Base-by-base conservation (phyloP, 2,888 invertebrate genomes). In the Lasioglossum zephyrum region DNA sequence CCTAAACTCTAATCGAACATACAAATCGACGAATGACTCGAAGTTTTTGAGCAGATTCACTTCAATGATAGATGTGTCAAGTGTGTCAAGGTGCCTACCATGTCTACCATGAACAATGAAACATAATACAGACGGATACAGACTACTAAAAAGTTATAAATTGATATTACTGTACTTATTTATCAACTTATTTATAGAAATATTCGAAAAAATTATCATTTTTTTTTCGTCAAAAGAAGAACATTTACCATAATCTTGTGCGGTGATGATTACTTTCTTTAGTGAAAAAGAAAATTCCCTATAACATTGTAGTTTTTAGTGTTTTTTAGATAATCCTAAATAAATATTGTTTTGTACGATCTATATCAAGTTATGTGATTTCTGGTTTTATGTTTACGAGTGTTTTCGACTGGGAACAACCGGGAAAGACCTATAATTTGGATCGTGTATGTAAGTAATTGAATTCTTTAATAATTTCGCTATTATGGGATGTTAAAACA, bases 21-120 rank as follows among this genome's bases (percentile, higher is more conserved):
- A 79, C 70, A 79, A 88, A 77, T 77, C 47, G 63, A 82, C 81
- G 92, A 92, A 94, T 94, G 94, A 94, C 94, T 94, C 90, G 92
- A 92, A 89, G 85, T 89, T 94, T 94, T 94, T 89, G 86, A 88
- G 79, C 74, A 75, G 70, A 75, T 69, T 79, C 70, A 63, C 47
- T 79, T 49, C 31, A 60, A 39, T 49, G 66, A 53, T 73, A 69
- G 39, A 69, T 79, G 78, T 72, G 79, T n/a, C n/a, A n/a, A n/a
- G n/a, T n/a, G n/a, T n/a, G n/a, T 80, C 84, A 84, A 60, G 41
- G 72, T 80, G 70, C 73, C 53, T 63, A 74, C 81, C 87, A 88
- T 82, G 70, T 78, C 47, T 60, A 74, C 84, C 87, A 88, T 80
- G 75, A 70, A 88, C 76, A 82, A 77, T 44, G 79, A 72, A 66